A percentile compares a stretch with the other conserved stretches of the same genome.
These are phyloP conservation scores for Drosophila orena DNA, from an alignment of 1,140 invertebrate genomes.

Conservation along the genomic window DNA sequence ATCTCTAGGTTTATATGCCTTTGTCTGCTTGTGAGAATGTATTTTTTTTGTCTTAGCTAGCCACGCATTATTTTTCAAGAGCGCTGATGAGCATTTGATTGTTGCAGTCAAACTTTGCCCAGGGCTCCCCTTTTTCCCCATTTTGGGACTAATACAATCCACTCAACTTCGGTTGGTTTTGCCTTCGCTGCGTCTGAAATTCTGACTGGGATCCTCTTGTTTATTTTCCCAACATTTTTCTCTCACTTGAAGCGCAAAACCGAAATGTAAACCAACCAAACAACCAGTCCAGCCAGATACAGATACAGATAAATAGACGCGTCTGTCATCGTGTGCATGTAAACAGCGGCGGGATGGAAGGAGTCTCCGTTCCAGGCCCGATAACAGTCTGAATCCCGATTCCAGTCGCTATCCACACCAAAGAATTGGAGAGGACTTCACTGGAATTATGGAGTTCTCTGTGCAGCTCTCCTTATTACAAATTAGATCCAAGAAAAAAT, in stretches of 20 bases:
- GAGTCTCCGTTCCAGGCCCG: conserved; percentile 7
- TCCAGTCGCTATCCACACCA: not conserved
- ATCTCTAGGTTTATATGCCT: not conserved
- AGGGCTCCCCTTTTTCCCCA: conserved; percentile 12
- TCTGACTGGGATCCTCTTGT: conserved; percentile 55
- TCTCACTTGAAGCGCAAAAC: conserved; percentile 78
- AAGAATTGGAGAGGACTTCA: not conserved
- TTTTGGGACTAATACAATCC: conserved; percentile 48
- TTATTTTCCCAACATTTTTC: conserved; percentile 80
- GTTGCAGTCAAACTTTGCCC: conserved; percentile 55
- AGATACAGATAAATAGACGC: conserved; percentile 61
- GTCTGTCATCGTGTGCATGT: conserved; percentile 41
- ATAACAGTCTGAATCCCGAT: not conserved
- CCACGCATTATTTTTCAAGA: conserved; percentile 80
- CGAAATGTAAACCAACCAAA: conserved; percentile 76
- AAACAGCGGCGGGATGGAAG: conserved; percentile 24
- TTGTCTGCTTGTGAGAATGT: not conserved
- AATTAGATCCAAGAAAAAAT: no score
- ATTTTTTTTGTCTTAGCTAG: conserved; percentile 56
- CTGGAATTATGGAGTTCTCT: not conserved
- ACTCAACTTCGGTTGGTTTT: conserved; percentile 16
- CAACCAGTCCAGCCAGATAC: conserved; percentile 25
- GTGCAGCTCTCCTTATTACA: no score
- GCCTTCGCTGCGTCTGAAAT: conserved; percentile 39
- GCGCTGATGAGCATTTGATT: conserved; percentile 83